A percentile compares a stretch with the other conserved stretches of the same genome.
phyloP scores from a whole-genome alignment of 1,140 invertebrate genomes.

The Anoplolepis gracilipes region DNA sequence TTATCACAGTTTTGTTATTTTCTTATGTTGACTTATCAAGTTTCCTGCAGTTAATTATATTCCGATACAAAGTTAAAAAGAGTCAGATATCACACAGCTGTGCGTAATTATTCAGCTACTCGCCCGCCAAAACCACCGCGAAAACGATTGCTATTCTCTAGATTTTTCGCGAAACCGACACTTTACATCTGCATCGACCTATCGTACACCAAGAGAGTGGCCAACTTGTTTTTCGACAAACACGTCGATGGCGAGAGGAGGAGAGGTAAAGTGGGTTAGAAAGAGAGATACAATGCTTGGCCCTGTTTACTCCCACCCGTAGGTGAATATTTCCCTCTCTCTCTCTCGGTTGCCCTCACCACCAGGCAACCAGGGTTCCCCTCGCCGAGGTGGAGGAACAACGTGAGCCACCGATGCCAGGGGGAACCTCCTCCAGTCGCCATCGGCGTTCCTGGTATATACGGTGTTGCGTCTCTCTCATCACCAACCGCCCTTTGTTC shows the following conservation, averaged over 20 bases:
- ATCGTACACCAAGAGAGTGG: conserved; percentile 46
- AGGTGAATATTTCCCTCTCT: not conserved
- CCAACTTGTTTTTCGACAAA: conserved; percentile 64
- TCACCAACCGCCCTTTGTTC: conserved; percentile 63
- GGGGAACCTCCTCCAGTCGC: conserved; percentile 72
- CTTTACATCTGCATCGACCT: conserved; percentile 20
- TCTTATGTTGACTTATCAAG: not conserved
- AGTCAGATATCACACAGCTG: not conserved
- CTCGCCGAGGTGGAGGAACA: conserved; percentile 30
- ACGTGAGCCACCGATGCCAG: conserved; percentile 36
- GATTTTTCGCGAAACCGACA: conserved; percentile 9
- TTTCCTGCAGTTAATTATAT: not conserved
- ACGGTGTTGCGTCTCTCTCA: conserved; percentile 66
- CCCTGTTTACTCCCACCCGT: conserved; percentile 64
- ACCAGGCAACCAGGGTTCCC: conserved; percentile 44
- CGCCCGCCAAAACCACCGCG: not conserved
- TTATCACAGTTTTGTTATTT: not conserved
- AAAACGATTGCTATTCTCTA: conserved; percentile 29
- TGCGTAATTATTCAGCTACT: not conserved
- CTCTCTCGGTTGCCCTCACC: conserved; percentile 59
- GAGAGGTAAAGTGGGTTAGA: not conserved
- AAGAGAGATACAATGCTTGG: conserved; percentile 18
- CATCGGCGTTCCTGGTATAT: conserved; percentile 72
- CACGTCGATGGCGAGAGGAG: conserved; percentile 20
- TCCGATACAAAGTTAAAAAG: too few relatives aligned